These are phyloP conservation scores for Pelobates cultripes DNA, from an alignment of 2,797 vertebrate genomes.

Conservation along the genomic window DNA sequence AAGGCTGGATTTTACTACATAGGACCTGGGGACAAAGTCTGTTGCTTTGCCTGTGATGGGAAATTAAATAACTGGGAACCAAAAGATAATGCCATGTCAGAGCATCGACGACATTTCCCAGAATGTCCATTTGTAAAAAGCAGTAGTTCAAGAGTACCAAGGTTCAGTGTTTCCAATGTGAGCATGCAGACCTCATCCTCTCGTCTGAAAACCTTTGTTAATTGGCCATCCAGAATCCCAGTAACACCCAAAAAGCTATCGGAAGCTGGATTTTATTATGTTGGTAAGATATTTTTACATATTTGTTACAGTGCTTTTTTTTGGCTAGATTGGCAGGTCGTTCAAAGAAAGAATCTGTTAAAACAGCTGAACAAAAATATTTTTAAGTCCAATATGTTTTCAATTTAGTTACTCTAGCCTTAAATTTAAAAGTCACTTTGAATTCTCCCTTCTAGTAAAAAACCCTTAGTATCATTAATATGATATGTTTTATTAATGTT, in stretches of 20 bases:
- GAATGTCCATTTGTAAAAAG: conserved; percentile 88
- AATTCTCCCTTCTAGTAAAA: conserved; percentile 5
- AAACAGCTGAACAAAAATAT: too few species aligned
- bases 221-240: conserved; percentile 90
- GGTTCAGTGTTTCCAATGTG: conserved; percentile 87
- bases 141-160: conserved; percentile 68
- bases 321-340: too few species aligned
- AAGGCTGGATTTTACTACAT: conserved; percentile 94
- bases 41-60: conserved; percentile 93
- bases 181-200: conserved; percentile 90
- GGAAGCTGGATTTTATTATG: conserved; percentile 96
- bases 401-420: too few species aligned
- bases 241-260: conserved; percentile 91
- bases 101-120: conserved; percentile 94
- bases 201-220: conserved; percentile 87
- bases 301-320: neutral
- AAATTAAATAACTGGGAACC: conserved; percentile 95
- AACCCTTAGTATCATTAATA: too few species aligned
- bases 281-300: conserved; percentile 74
- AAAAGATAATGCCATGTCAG: conserved; percentile 88
- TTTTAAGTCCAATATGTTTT: neutral
- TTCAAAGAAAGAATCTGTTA: too few species aligned
- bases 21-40: conserved; percentile 87
- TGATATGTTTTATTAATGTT: too few species aligned
- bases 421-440: too few species aligned